Conservation (phyloP, 1,140 invertebrate genomes). For the Eriocheir sinensis region DNA sequence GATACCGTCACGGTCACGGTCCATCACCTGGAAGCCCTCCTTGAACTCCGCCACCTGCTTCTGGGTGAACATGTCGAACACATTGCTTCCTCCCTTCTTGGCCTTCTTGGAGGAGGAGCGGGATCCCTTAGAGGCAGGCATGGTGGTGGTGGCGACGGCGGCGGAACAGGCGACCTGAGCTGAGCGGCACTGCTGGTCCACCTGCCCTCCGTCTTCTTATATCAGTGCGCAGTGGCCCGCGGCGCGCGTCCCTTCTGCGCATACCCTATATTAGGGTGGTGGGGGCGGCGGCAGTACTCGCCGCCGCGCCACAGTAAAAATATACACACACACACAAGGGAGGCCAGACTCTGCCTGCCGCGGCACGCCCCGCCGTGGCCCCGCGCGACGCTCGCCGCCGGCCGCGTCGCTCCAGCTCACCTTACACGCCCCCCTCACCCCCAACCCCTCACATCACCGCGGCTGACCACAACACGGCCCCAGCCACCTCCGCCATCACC, state of each 20-base stretch:
- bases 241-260: conserved; percentile 60
- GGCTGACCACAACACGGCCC: not conserved
- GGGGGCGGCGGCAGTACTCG: conserved; percentile 48
- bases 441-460: not conserved
- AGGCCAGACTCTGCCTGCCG: conserved; percentile 50
- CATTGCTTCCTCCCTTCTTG: conserved; percentile 88
- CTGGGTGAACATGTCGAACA: conserved; percentile 97
- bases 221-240: conserved; percentile 63
- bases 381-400: conserved; percentile 53
- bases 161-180: conserved; percentile 61
- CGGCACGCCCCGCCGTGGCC: not conserved
- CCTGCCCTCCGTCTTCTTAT: conserved; percentile 56
- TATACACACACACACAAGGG: conserved; percentile 48
- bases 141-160: conserved; percentile 54
- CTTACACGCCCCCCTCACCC: not conserved
- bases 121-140: conserved; percentile 75
- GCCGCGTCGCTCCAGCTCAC: not conserved
- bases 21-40: conserved; percentile 96
- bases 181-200: conserved; percentile 70
- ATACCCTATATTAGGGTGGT: conserved; percentile 70
- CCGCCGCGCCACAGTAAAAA: conserved; percentile 47
- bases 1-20: conserved; percentile 87
- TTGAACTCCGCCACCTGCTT: conserved; percentile 95
- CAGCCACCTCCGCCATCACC: not conserved
- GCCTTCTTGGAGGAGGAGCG: conserved; percentile 80